Evolutionary conservation across 2,797 vertebrate genomes (phyloP).

Genomic region (Tapirus indicus): DNA sequence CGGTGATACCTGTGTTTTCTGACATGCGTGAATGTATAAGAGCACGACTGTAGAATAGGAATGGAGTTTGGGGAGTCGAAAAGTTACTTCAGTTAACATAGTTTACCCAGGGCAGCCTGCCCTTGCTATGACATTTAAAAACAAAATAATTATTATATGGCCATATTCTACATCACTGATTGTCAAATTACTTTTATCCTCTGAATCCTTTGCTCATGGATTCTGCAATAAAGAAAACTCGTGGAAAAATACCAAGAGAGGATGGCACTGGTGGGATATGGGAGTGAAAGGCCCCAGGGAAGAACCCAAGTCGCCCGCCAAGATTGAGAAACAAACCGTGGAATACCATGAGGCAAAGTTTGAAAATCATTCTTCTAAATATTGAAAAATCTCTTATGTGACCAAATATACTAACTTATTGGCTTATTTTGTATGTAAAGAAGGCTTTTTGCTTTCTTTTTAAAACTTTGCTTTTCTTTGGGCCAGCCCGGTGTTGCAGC

Average conservation of each 20-base stretch:
- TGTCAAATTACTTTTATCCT: conserved; percentile 43
- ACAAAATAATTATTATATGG: background rate
- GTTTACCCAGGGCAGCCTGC: background rate
- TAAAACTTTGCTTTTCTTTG: background rate
- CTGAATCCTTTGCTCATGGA: background rate
- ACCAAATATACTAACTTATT: background rate
- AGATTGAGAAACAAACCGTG: background rate
- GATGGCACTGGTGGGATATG: background rate
- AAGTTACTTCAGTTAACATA: background rate
- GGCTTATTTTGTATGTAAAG: background rate
- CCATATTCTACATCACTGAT: background rate
- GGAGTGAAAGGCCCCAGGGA: background rate
- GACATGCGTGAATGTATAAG: background rate
- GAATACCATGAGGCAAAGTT: background rate
- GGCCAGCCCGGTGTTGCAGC: too few species aligned
- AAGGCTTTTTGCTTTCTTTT: conserved; percentile 3
- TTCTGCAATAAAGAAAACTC: background rate
- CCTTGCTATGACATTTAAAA: conserved; percentile 15
- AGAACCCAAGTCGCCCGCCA: background rate
- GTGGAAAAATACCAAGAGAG: background rate
- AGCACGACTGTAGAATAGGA: background rate
- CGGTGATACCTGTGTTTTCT: background rate
- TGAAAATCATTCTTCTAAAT: background rate
- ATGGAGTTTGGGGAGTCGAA: background rate
- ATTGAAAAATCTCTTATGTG: background rate